Base-by-base conservation (phyloP, 2,888 invertebrate genomes). In the Stenodema calcarata region DNA sequence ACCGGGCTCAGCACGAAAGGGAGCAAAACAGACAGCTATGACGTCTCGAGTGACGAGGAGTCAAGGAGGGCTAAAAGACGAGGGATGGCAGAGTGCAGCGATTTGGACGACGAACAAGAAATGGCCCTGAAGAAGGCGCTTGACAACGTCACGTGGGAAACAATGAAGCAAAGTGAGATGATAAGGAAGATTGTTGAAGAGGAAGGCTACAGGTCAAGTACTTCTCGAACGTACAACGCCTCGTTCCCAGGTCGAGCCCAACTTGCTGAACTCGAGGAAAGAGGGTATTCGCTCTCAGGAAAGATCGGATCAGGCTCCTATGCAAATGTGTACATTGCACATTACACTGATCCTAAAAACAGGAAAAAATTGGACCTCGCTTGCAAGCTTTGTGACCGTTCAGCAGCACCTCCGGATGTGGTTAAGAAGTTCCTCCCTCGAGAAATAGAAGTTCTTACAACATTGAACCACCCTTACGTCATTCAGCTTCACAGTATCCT, bases 271-370 rank as follows among this genome's bases (percentile, higher is more conserved):
- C 93, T 96, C 92, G 95, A 96, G 91, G 95, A 95, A 92, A 93
- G 95, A 91, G 96, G 96, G 90, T 96, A 96, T 92, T 92, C 94
- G 87, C 95, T 97, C 91, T 95, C 96, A 89, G 95, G 95, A 91
- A 96, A 96, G 92, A 96, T 97, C 90, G 97, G 97, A 88, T 96
- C 97, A 93, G 97, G 97, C 88, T 96, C 96, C 28, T 97, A 97
- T 91, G 97, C 97, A 88, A 96, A 96, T 82, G 98, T 98, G 44
- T 96, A 97, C 90, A 93, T 96, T 89, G 96, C 97, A 90, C 94
- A 96, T 90, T 95, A 95, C 92, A 94, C 94, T 89, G 95, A 96
- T 91, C 94, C 93, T 44, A 92, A 93, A 87, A 95, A 94, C 88
- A 89, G 90, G 44, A 95, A 94, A 91, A 94, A 94, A 90, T 94